Evolutionary conservation across 2,888 invertebrate genomes (phyloP).

Genomic region (Halictus quadricinctus): DNA sequence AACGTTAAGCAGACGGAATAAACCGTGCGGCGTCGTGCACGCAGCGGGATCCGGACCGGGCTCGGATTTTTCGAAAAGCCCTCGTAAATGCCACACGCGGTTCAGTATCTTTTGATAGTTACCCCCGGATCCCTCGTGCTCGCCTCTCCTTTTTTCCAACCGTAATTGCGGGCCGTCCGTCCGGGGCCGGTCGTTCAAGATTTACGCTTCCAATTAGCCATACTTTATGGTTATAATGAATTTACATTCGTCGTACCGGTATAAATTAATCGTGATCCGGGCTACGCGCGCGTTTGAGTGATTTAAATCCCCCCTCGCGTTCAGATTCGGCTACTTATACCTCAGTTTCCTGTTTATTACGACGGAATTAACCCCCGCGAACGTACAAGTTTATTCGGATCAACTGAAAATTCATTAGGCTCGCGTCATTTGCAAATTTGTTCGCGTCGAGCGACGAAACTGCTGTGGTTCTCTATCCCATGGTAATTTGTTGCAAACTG

Average conservation of each 20-base stretch:
- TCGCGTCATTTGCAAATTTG: neutral
- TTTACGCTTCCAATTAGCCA: conserved; percentile 67
- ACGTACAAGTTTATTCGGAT: neutral
- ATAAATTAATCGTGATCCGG: conserved; percentile 63
- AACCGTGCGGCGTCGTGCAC: conserved; percentile 45
- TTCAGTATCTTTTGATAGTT: conserved; percentile 64
- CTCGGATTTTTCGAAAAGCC: conserved; percentile 54
- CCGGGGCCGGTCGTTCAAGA: conserved; percentile 43
- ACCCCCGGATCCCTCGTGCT: conserved; percentile 8
- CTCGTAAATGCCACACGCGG: conserved; percentile 65
- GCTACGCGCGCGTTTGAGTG: neutral
- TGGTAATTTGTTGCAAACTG: too few species aligned
- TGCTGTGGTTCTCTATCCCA: neutral
- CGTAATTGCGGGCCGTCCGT: conserved; percentile 56
- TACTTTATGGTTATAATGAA: conserved; percentile 68
- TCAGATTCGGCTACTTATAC: neutral
- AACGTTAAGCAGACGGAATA: conserved; percentile 62
- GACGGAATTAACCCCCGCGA: neutral
- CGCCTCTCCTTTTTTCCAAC: conserved; percentile 51
- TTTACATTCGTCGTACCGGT: conserved; percentile 64
- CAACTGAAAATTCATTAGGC: neutral
- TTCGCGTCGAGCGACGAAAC: neutral
- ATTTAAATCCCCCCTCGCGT: neutral
- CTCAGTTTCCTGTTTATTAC: neutral
- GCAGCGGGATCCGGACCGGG: conserved; percentile 55